These are phyloP conservation scores for Antennarius striatus DNA, from an alignment of 2,113 vertebrate genomes.

Conservation along the genomic window DNA sequence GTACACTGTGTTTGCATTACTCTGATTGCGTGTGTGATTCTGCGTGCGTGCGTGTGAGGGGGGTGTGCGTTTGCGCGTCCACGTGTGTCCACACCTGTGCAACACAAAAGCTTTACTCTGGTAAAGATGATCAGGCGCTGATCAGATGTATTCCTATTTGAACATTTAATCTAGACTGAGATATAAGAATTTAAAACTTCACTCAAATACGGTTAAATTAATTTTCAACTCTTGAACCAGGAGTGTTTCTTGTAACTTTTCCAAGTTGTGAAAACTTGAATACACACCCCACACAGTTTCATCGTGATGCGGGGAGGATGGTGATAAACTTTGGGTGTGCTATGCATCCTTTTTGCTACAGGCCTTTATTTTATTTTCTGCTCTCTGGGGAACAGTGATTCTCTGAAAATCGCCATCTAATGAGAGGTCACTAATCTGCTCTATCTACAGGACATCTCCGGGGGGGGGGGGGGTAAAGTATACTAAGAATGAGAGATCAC, in stretches of 20 bases:
- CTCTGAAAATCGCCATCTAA: conserved; percentile 67
- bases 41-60: conserved; percentile 12
- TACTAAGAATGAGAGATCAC: conserved; percentile 40
- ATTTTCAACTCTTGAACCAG: neutral
- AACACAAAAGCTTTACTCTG: conserved; percentile 12
- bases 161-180: neutral
- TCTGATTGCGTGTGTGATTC: conserved; percentile 14
- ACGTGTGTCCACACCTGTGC: conserved; percentile 37
- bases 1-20: conserved; percentile 25
- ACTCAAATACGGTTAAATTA: neutral
- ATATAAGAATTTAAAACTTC: neutral
- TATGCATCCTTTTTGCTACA: neutral
- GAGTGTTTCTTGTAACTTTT: too few species aligned
- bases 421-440: conserved; percentile 74
- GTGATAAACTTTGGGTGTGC: conserved; percentile 10
- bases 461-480: conserved; percentile 26
- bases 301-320: too few species aligned
- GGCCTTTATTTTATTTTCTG: conserved; percentile 40
- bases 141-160: neutral
- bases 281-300: too few species aligned
- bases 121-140: neutral
- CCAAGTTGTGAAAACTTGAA: too few species aligned
- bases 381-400: conserved; percentile 52
- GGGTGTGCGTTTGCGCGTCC: conserved; percentile 33
- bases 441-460: conserved; percentile 62